A percentile compares a stretch with the other conserved stretches of the same genome.
These are phyloP conservation scores for Myotis myotis DNA, from an alignment of 2,797 vertebrate species.

Conservation along the genomic window DNA sequence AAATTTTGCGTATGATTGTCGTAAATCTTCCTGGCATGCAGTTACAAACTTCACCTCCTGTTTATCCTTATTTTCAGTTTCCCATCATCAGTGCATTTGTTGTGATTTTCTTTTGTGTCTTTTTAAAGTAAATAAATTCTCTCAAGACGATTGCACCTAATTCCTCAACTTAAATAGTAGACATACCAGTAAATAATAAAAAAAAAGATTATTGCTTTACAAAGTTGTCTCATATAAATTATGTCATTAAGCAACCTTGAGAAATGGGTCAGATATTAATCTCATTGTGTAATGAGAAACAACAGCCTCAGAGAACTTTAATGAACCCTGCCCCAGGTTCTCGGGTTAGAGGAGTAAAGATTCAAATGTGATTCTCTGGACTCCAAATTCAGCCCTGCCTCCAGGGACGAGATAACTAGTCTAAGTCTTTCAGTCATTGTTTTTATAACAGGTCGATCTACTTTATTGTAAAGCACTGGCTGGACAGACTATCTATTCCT, in stretches of 20 bases:
- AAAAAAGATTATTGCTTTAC: neutral
- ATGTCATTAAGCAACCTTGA: neutral
- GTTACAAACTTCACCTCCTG: neutral
- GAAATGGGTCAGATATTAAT: neutral
- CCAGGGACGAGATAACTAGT: neutral
- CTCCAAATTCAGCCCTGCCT: neutral
- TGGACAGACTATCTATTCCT: neutral
- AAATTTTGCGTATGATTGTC: neutral
- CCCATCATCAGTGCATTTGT: neutral
- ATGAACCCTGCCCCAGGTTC: neutral
- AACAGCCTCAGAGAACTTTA: neutral
- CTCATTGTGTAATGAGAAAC: neutral
- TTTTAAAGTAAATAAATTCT: neutral
- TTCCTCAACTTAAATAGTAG: neutral
- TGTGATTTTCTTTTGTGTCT: neutral
- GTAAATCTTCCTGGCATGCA: neutral
- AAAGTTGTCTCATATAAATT: neutral
- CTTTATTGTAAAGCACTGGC: neutral
- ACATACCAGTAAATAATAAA: neutral
- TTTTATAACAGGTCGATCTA: neutral
- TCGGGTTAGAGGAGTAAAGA: neutral
- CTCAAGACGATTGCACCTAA: neutral
- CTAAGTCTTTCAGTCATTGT: neutral
- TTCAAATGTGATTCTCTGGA: neutral
- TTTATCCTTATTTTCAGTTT: neutral